Conservation (phyloP, 1,140 invertebrate genomes). For the Patella vulgata region DNA sequence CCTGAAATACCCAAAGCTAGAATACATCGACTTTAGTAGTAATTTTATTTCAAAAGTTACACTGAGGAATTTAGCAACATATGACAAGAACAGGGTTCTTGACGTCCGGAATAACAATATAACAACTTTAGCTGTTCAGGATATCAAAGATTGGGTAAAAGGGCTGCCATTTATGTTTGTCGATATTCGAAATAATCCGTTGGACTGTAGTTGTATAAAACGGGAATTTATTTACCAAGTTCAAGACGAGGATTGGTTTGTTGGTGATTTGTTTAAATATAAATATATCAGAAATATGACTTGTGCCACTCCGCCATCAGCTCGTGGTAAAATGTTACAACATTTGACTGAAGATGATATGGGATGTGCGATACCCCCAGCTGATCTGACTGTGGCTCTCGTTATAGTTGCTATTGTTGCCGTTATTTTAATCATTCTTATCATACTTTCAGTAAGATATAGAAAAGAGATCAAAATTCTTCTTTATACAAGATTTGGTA, state of each 20-base stretch:
- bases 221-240: background rate
- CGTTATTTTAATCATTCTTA: no score
- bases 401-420: no score
- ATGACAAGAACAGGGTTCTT: background rate
- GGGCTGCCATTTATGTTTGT: constrained; percentile 5
- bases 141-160: constrained; percentile 15
- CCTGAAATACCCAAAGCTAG: constrained; percentile 11
- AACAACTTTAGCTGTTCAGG: constrained; percentile 7
- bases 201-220: constrained; percentile 18
- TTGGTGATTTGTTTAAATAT: background rate
- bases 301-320: no score
- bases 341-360: no score
- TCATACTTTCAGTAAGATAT: no score
- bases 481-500: no score
- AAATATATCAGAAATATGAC: no score
- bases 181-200: constrained; percentile 27
- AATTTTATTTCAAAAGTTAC: constrained; percentile 15
- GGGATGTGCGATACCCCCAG: no score
- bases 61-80: background rate
- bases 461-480: no score
- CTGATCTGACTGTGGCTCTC: no score
- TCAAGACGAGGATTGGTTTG: constrained; percentile 2
- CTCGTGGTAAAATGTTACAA: no score
- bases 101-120: constrained; percentile 25
- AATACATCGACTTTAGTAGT: constrained; percentile 17